Percentiles rank a stretch among this genome's conserved stretches.
Evolutionary conservation across 2,797 vertebrate genomes (phyloP).

Genomic region (Uromys caudimaculatus): DNA sequence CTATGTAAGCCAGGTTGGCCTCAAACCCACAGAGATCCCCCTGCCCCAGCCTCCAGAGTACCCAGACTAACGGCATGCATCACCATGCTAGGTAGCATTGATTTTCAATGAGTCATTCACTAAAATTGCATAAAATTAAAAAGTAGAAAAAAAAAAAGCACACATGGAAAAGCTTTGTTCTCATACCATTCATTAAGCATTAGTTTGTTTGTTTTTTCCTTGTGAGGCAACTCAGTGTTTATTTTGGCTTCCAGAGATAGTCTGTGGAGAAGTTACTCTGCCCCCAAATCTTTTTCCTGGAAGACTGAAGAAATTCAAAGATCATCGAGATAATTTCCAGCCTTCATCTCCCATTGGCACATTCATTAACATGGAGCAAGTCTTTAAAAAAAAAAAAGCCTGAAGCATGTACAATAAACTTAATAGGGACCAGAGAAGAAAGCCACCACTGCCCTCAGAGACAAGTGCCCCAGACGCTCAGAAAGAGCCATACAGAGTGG

Average conservation of each 20-base stretch:
- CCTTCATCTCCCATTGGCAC: background rate
- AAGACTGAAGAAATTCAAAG: constrained; percentile 12
- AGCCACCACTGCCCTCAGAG: background rate
- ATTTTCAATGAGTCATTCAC: constrained; percentile 26
- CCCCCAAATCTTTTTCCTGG: constrained; percentile 1
- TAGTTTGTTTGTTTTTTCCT: background rate
- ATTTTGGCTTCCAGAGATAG: constrained; percentile 20
- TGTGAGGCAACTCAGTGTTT: background rate
- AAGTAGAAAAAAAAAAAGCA: constrained; percentile 6
- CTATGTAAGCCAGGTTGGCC: background rate
- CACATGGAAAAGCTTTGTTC: background rate
- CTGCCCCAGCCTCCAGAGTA: background rate
- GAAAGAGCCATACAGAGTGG: background rate
- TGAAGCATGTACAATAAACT: background rate
- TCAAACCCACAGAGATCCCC: background rate
- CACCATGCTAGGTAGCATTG: background rate
- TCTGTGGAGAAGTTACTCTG: constrained; percentile 21
- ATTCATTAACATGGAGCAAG: background rate
- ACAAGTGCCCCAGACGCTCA: background rate
- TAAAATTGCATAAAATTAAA: constrained; percentile 4
- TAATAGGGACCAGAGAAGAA: background rate
- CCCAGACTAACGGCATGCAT: too few species aligned
- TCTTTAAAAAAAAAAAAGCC: background rate
- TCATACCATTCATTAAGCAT: background rate
- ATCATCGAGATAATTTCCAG: constrained; percentile 49